Conservation (phyloP, 2,888 invertebrate genomes). For the Cheilosia urbana region DNA sequence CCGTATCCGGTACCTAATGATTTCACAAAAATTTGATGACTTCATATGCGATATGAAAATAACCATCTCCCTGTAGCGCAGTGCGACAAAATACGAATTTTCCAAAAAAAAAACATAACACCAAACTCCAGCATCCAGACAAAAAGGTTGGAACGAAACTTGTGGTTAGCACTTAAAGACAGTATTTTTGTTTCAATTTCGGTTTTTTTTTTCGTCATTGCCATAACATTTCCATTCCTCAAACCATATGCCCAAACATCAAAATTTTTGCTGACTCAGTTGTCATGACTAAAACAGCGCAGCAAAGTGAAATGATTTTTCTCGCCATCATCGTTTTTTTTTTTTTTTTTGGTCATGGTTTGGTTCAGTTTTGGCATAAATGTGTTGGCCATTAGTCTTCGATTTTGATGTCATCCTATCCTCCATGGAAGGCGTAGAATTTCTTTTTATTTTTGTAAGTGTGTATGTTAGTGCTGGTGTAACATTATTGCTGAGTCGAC, state of each 20-base stretch:
- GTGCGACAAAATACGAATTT: no score
- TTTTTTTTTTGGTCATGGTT: conserved; percentile 3
- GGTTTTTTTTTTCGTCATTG: no score
- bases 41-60: no score
- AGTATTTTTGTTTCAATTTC: no score
- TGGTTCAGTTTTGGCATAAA: conserved; percentile 24
- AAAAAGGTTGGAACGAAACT: no score
- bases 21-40: no score
- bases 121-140: no score
- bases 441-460: conserved; percentile 1
- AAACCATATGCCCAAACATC: conserved; percentile 1
- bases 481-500: conserved; percentile 45
- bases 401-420: conserved; percentile 34
- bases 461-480: conserved; percentile 27
- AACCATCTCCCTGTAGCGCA: no score
- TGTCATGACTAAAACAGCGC: conserved; percentile 37
- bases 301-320: conserved; percentile 20
- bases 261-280: conserved; percentile 37
- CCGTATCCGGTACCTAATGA: no score
- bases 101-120: no score
- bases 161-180: no score
- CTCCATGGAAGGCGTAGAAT: conserved; percentile 28
- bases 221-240: no score
- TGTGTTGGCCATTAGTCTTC: conserved; percentile 41
- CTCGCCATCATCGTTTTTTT: conserved; percentile 9